phyloP scores from a whole-genome alignment of 2,797 vertebrate species.

The Coregonus suidteri region DNA sequence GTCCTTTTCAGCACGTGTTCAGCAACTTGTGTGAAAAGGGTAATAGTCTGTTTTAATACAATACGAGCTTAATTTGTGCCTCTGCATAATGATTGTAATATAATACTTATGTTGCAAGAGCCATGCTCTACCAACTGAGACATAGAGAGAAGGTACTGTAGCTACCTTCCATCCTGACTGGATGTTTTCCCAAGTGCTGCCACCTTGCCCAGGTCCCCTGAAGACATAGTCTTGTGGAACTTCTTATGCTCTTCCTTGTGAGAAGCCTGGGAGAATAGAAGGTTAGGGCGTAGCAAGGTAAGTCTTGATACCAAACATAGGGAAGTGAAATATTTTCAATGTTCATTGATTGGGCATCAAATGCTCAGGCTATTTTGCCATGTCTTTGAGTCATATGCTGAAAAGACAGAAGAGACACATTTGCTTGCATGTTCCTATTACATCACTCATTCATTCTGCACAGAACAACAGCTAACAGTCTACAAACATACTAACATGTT shows the following conservation, averaged over 20 bases:
- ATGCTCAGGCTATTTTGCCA: background rate
- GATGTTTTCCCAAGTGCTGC: constrained; percentile 80
- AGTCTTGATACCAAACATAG: background rate
- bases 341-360: background rate
- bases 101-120: background rate
- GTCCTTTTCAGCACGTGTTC: too few species aligned
- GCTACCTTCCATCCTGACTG: constrained; percentile 85
- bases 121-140: too few species aligned
- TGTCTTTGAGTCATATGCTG: background rate
- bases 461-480: background rate
- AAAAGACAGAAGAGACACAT: background rate
- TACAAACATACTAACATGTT: background rate
- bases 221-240: constrained; percentile 94
- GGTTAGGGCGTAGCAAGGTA: background rate
- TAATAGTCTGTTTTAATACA: background rate
- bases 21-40: background rate
- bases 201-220: constrained; percentile 89
- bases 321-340: background rate
- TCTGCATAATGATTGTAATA: background rate
- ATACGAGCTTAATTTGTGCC: background rate
- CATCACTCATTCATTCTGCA: background rate
- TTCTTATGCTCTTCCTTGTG: constrained; percentile 82
- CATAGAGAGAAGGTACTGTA: background rate
- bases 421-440: background rate
- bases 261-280: constrained; percentile 51